A percentile compares a stretch with the other conserved stretches of the same genome.
These are phyloP conservation scores for Ictalurus furcatus DNA, from an alignment of 2,113 vertebrate genomes.

Conservation along the genomic window DNA sequence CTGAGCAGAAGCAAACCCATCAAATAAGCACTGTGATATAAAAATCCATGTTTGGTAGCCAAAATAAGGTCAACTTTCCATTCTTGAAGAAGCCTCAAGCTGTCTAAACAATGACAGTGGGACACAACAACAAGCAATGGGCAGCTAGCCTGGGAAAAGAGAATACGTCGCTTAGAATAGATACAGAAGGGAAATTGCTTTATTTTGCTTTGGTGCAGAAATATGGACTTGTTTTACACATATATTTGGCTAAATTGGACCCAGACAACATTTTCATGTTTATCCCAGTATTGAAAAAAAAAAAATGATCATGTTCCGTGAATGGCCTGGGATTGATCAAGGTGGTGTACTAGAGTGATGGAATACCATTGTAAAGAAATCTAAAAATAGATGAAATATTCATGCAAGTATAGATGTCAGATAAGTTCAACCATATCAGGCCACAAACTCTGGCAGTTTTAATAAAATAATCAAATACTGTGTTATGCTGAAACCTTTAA, in stretches of 20 bases:
- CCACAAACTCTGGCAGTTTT: background rate
- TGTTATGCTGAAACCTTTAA: background rate
- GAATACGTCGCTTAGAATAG: slow-evolving; percentile 69
- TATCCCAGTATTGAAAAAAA: background rate
- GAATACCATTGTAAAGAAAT: background rate
- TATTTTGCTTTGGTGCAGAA: slow-evolving; percentile 80
- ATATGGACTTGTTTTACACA: slow-evolving; percentile 78
- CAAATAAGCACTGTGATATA: background rate
- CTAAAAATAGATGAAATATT: background rate
- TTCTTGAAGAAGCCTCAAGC: slow-evolving; percentile 80
- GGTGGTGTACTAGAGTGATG: background rate
- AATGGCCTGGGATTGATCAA: background rate
- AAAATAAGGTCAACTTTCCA: slow-evolving; percentile 63
- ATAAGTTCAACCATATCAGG: background rate
- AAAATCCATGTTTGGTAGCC: slow-evolving; percentile 26
- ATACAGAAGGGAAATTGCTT: slow-evolving; percentile 70
- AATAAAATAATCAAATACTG: background rate
- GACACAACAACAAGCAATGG: slow-evolving; percentile 75
- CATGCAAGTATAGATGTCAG: background rate
- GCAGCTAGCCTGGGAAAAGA: slow-evolving; percentile 85
- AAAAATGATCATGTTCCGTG: background rate
- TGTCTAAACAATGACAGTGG: slow-evolving; percentile 83
- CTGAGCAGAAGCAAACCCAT: background rate
- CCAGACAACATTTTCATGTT: background rate
- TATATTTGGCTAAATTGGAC: slow-evolving; percentile 75